Percentiles rank a stretch among this genome's conserved stretches.
phyloP scores from a whole-genome alignment of 2,113 vertebrate species.

The Nematolebias whitei region DNA sequence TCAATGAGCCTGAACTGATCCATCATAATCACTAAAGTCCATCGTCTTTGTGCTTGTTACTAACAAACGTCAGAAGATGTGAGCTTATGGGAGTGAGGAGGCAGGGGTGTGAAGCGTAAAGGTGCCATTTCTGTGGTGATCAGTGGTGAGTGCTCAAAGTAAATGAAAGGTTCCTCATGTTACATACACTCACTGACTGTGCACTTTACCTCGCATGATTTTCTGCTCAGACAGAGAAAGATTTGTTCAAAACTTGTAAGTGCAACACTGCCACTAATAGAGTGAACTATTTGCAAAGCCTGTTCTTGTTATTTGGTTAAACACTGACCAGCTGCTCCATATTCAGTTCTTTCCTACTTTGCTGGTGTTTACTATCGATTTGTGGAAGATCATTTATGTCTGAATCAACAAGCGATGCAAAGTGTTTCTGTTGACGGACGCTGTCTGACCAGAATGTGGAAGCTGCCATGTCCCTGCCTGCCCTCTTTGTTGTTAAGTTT shows the following conservation, averaged over 20 bases:
- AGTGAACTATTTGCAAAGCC: slow-evolving; percentile 66
- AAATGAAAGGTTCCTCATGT: slow-evolving; percentile 23
- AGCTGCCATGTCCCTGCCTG: slow-evolving; percentile 72
- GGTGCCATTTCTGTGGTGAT: slow-evolving; percentile 43
- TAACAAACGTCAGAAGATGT: slow-evolving; percentile 46
- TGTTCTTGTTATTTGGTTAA: slow-evolving; percentile 53
- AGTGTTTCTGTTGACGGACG: slow-evolving; percentile 51
- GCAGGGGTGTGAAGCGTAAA: slow-evolving; percentile 61
- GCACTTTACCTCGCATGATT: slow-evolving; percentile 69
- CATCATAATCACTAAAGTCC: slow-evolving; percentile 39
- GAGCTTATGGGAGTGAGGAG: slow-evolving; percentile 46
- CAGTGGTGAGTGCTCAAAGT: slow-evolving; percentile 17
- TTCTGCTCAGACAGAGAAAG: slow-evolving; percentile 42
- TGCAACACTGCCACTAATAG: slow-evolving; percentile 62
- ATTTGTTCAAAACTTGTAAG: slow-evolving; percentile 47
- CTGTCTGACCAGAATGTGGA: slow-evolving; percentile 46
- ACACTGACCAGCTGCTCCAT: slow-evolving; percentile 66
- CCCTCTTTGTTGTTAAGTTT: slow-evolving; percentile 40
- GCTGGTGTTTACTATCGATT: slow-evolving; percentile 57
- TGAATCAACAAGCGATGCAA: slow-evolving; percentile 58
- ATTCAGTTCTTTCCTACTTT: slow-evolving; percentile 56
- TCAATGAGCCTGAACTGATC: slow-evolving; percentile 20
- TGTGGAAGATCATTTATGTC: slow-evolving; percentile 36
- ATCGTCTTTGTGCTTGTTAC: slow-evolving; percentile 48
- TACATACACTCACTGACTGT: slow-evolving; percentile 43